phyloP scores from a whole-genome alignment of 2,797 vertebrate genomes.

The Centroberyx gerrardi region DNA sequence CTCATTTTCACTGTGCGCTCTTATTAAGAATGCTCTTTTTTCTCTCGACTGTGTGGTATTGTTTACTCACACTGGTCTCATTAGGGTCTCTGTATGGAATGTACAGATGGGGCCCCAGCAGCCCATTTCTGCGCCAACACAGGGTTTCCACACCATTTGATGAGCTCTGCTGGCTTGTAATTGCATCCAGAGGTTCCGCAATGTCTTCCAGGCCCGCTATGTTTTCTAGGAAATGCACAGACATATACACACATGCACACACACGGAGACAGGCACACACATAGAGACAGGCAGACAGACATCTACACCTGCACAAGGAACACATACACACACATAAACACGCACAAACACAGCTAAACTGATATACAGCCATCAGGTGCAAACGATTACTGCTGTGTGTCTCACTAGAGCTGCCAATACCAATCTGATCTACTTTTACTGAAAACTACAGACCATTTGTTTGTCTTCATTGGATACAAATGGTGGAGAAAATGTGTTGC shows the following conservation, averaged over 20 bases:
- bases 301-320: too few species aligned
- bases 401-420: too few species aligned
- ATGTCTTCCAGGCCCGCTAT: conserved; percentile 23
- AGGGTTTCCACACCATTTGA: conserved; percentile 49
- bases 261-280: conserved; percentile 4
- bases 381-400: too few species aligned
- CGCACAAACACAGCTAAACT: neutral
- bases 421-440: too few species aligned
- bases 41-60: conserved; percentile 14
- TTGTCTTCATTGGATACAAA: too few species aligned
- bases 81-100: conserved; percentile 39
- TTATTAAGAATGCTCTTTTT: conserved; percentile 7
- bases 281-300: neutral
- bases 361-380: too few species aligned
- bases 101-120: conserved; percentile 20
- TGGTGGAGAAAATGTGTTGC: too few species aligned
- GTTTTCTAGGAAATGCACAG: neutral
- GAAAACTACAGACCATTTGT: too few species aligned
- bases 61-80: conserved; percentile 23
- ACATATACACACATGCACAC: conserved; percentile 4
- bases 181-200: conserved; percentile 52
- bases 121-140: conserved; percentile 20
- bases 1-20: too few species aligned
- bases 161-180: conserved; percentile 56
- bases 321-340: neutral